Base-by-base conservation (phyloP, 1,140 invertebrate species). In the Antheraea mylitta region DNA sequence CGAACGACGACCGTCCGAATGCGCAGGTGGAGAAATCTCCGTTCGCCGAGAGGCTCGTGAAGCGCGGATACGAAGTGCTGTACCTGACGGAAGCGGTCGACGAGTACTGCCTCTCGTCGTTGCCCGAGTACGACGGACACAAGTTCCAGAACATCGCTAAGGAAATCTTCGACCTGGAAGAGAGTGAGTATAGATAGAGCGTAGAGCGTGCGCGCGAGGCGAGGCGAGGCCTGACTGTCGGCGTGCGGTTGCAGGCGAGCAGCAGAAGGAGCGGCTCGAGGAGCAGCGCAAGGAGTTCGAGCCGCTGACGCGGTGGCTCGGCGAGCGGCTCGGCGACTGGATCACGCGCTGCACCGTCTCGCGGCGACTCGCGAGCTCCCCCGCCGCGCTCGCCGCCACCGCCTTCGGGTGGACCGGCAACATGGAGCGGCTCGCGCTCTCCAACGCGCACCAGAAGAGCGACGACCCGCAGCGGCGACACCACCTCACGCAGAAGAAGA, bases 91-190 rank as follows among this genome's bases (percentile, higher is more conserved):
- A 99, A 92, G 98, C 99, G 66, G 98, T 99, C 48, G 99, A 99
- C 93, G 99, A 99, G 92, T 99, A 99, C 92, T 96, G 97, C 74
- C 97, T 99, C 68, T 98, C 98, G 59, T 96, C 98, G 9, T 92
- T 99, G 79, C 98, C 99, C n/a, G 99, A 99, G 92, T 99, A 98
- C 91, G 99, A 99, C 81, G 98, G 98, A 37, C 99, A 99, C 93
- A 99, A 99, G 91, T 99, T 99, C 96, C 98, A 99, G 92, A 99
- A 99, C 86, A 98, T 99, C 42, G 99, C 99, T 70, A 99, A 99
- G 91, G 99, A 99, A 93, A 98, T 99, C 2, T 95, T 99, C 79
- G 95, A 96, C 67, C 87, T 99, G 0, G 96, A 98, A 70, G 98
- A 96, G 72, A 86, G 89, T 90, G 69, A 87, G 88, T 77, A 19